Base-by-base conservation (phyloP, 2,113 vertebrate genomes). In the Nerophis lumbriciformis region DNA sequence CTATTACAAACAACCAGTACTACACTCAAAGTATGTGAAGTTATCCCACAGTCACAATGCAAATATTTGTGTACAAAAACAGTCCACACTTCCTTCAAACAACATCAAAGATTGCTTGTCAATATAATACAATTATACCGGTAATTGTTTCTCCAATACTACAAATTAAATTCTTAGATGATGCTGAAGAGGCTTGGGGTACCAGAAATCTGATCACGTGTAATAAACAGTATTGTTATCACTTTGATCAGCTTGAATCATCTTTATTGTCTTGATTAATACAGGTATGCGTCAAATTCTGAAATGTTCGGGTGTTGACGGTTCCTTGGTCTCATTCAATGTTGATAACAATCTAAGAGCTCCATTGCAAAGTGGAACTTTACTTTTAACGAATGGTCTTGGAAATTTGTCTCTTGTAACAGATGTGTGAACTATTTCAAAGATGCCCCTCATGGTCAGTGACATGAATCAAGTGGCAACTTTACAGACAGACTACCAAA, bases 381-480 rank as follows among this genome's bases (percentile, higher is more conserved):
- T 45, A 13, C 39, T 61, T 71, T 47, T 71, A 71, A 75, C 60
- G 45, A 59, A 28, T 28, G 28, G 28, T 28, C 39, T 59, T 42
- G 66, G 39, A 68, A 66, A 62, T 55, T 28, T 28, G 28, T 59
- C 45, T 54, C 68, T 77, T 77, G 61, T 59, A 56, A 63, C 71
- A 78, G 63, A 72, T 75, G 75, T 61, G 67, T 65, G 53, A 82
- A 66, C 80, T 85, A 76, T 83, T 84, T 83, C 51, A 47, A 65
- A 68, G 69, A 78, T 65, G 71, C 72, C 66, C 70, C 58, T 45
- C 54, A 69, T 77, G 79, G 70, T 83, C 83, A 83, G 65, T 77
- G 82, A 78, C 83, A 78, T 73, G 70, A 56, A 81, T 86, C 65
- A 77, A 83, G 81, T 74, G 63, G 81, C 81, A 84, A 83, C 73